A percentile compares a stretch with the other conserved stretches of the same genome.
Evolutionary conservation across 2,113 vertebrate species (phyloP).

Genomic region (Lontra canadensis): DNA sequence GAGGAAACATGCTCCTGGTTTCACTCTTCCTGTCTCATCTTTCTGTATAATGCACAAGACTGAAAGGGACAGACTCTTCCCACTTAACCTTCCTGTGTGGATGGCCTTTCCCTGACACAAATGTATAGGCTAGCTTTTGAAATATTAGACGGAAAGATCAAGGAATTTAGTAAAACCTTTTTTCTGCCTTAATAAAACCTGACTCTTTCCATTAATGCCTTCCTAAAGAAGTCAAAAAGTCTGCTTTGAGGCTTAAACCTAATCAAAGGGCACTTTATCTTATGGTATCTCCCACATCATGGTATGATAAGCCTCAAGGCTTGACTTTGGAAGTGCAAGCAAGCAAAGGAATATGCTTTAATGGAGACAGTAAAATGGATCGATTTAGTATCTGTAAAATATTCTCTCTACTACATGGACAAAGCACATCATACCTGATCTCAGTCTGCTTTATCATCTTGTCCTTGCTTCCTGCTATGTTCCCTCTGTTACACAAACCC

Average conservation of each 20-base stretch:
- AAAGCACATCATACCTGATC: background rate
- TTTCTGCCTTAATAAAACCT: constrained; percentile 1
- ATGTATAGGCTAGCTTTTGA: constrained; percentile 23
- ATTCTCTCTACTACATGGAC: background rate
- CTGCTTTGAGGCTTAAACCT: background rate
- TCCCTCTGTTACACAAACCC: background rate
- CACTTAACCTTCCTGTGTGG: background rate
- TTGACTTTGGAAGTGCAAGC: constrained; percentile 4
- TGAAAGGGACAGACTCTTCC: background rate
- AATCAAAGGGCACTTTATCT: background rate
- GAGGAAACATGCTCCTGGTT: background rate
- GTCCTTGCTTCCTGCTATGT: background rate
- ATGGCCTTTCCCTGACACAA: background rate
- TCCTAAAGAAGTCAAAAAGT: background rate
- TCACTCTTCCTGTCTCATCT: background rate
- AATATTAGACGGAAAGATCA: background rate
- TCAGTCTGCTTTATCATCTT: background rate
- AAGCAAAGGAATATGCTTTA: background rate
- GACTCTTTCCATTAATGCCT: background rate
- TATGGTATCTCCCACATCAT: background rate
- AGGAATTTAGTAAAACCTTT: constrained; percentile 1
- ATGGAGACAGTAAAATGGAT: background rate
- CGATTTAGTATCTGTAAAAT: constrained; percentile 26
- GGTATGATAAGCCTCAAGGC: background rate
- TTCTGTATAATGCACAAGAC: background rate